Base-by-base conservation (phyloP, 1,140 invertebrate species). In the Eriocheir sinensis region DNA sequence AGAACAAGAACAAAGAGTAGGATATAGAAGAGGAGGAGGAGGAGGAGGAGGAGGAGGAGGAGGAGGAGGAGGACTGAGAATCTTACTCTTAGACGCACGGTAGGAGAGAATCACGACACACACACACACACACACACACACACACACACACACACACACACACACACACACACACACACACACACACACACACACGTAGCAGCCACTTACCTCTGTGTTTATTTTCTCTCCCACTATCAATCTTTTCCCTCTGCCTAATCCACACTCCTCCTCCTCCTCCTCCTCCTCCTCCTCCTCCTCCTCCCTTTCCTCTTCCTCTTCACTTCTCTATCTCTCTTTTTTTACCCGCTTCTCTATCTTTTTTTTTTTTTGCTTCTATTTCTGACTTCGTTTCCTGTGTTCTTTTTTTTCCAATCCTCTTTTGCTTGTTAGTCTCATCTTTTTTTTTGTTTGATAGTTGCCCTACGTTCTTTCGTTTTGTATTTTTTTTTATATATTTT, bases 81-180 rank as follows among this genome's bases (percentile, higher is more conserved):
- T 72, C 60, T 72, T n/a, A 72, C 60, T 72, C 27, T n/a, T n/a
- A 21, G 1, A 1, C 12, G 12, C 0, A n/a, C 27, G 60, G n/a
- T 72, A 72, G n/a, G 60, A 21, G 21, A 72, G 21, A 12, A 72
- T 72, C n/a, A 72, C 60, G 60, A 72, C 60, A 72, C 81, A 85
- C 81, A 85, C 81, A 85, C 81, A 85, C 81, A 85, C 81, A 85
- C 81, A 85, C 81, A 85, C 81, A 85, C 81, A 85, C 81, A 85
- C 81, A 85, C 81, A 85, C 81, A 85, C 81, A 85, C 81, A 85
- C 81, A 85, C 81, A 85, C 81, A 85, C 81, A 85, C 81, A 85
- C 81, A 85, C 81, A 85, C 79, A 81, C 79, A 81, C 4, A 9
- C 32, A 81, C 79, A 81, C 32, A 81, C 32, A 81, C 79, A 81